Percentiles rank a stretch among this genome's conserved stretches.
phyloP scores from a whole-genome alignment of 64 coral and sea anemone genomes.

The Montipora sp. region DNA sequence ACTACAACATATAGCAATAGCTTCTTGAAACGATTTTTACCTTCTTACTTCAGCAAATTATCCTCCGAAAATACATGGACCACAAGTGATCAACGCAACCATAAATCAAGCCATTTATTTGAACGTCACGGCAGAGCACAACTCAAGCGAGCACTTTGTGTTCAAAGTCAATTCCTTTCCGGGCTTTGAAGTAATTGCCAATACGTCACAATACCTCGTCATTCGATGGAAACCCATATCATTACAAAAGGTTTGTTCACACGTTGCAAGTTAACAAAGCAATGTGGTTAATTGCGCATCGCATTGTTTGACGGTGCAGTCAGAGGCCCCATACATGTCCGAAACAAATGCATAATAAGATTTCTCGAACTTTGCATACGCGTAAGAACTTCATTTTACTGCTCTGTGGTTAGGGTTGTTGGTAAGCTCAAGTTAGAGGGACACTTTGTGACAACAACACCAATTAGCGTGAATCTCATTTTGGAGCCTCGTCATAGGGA shows the following conservation, averaged over 20 bases:
- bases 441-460: too few relatives aligned
- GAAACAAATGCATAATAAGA: too few relatives aligned
- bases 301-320: too few relatives aligned
- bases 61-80: constrained; percentile 9
- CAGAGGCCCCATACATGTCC: too few relatives aligned
- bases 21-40: not conserved
- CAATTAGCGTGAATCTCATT: too few relatives aligned
- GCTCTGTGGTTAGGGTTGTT: too few relatives aligned
- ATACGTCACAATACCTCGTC: constrained; percentile 9
- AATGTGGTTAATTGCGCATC: not conserved
- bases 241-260: not conserved
- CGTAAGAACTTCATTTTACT: too few relatives aligned
- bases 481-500: too few relatives aligned
- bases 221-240: constrained; percentile 22
- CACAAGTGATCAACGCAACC: constrained; percentile 33
- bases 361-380: too few relatives aligned
- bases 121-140: constrained; percentile 22
- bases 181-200: not conserved
- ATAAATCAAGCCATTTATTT: constrained; percentile 17
- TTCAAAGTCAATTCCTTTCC: constrained; percentile 19
- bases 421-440: too few relatives aligned
- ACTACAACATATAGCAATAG: too few relatives aligned
- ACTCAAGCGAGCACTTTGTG: constrained; percentile 7
- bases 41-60: not conserved
- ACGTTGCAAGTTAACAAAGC: not conserved